Percentiles rank a stretch among this genome's conserved stretches.
Evolutionary conservation across 2,797 vertebrate species (phyloP).

Genomic region (Chromis chromis): DNA sequence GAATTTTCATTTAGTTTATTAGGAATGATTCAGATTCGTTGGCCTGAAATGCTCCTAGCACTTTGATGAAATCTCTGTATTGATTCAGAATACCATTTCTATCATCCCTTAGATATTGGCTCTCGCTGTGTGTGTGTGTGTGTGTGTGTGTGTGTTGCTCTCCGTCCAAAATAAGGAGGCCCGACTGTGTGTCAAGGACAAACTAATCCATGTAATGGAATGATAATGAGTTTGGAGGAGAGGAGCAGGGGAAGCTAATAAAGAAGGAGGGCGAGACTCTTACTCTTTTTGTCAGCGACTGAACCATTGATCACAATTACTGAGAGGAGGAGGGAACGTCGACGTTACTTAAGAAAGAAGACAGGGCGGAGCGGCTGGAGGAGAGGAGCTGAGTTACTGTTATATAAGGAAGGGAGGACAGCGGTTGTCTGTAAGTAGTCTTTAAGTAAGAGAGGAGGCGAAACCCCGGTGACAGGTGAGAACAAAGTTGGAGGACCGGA

Average conservation of each 20-base stretch:
- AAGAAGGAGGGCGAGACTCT: constrained; percentile 27
- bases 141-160: constrained; percentile 20
- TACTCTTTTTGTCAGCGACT: constrained; percentile 27
- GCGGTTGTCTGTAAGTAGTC: neutral
- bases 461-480: neutral
- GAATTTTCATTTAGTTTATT: neutral
- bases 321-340: constrained; percentile 5
- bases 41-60: neutral
- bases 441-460: constrained; percentile 20
- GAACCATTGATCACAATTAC: constrained; percentile 54
- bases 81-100: neutral
- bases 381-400: constrained; percentile 21
- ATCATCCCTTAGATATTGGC: neutral
- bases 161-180: neutral
- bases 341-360: constrained; percentile 21
- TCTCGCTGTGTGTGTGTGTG: neutral
- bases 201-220: constrained; percentile 59
- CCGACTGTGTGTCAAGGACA: constrained; percentile 14
- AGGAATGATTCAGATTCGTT: neutral
- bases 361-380: constrained; percentile 1
- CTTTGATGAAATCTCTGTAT: neutral
- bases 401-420: constrained; percentile 8
- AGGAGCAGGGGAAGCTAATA: constrained; percentile 23
- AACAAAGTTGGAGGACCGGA: neutral
- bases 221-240: constrained; percentile 58